phyloP scores from a whole-genome alignment of 2,797 vertebrate genomes.

The Vultur gryphus region DNA sequence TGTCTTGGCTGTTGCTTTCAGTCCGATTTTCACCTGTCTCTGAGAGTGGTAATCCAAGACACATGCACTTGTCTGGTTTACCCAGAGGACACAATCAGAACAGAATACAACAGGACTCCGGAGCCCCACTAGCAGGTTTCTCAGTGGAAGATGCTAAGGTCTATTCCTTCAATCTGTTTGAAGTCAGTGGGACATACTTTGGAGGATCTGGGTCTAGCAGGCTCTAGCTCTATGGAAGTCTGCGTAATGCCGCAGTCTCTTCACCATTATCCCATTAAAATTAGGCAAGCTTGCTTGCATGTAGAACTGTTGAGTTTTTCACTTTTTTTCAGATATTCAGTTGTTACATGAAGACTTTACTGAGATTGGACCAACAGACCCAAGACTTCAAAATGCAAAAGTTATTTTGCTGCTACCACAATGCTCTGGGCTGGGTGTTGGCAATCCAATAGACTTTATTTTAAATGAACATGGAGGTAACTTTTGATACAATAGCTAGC shows the following conservation, averaged over 20 bases:
- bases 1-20: neutral
- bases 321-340: slow-evolving; percentile 79
- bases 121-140: neutral
- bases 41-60: neutral
- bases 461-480: slow-evolving; percentile 86
- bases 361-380: slow-evolving; percentile 73
- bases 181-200: neutral
- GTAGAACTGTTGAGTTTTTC: neutral
- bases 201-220: neutral
- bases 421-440: slow-evolving; percentile 85
- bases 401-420: slow-evolving; percentile 84
- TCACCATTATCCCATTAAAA: neutral
- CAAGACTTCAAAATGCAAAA: slow-evolving; percentile 76
- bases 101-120: neutral
- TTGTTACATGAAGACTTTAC: slow-evolving; percentile 80
- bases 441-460: slow-evolving; percentile 87
- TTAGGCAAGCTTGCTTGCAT: neutral
- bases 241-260: neutral
- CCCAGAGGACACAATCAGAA: neutral
- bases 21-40: neutral
- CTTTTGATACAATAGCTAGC: neutral
- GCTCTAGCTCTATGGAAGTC: neutral
- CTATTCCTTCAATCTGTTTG: neutral
- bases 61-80: neutral
- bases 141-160: neutral